Evolutionary conservation across 2,888 invertebrate species (phyloP).

Genomic region (Monochamus alternatus): DNA sequence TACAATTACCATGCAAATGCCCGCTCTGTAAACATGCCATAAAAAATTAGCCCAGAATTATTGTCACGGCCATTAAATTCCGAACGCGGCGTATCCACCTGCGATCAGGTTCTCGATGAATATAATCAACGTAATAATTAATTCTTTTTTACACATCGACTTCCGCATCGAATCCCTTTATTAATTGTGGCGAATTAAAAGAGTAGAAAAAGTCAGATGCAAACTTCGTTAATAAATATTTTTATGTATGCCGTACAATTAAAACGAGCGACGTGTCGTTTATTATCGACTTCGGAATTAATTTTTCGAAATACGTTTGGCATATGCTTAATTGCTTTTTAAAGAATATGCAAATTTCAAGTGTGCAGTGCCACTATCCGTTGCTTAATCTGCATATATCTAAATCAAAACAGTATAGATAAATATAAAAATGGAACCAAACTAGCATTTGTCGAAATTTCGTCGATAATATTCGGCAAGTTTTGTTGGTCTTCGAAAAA

Average conservation of each 20-base stretch:
- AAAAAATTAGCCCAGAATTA: constrained; percentile 24
- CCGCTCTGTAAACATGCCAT: constrained; percentile 25
- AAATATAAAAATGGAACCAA: too few species aligned
- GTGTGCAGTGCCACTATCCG: too few species aligned
- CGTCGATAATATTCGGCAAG: too few species aligned
- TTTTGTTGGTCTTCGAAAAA: too few species aligned
- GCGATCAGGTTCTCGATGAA: constrained; percentile 28
- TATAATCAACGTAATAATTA: constrained; percentile 36
- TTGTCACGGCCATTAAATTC: constrained; percentile 26
- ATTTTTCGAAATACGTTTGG: constrained; percentile 2
- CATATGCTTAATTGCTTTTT: too few species aligned
- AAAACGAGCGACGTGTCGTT: neutral
- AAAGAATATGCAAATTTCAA: too few species aligned
- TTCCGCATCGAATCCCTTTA: constrained; percentile 30
- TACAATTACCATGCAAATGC: constrained; percentile 9
- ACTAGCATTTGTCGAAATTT: too few species aligned
- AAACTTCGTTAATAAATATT: constrained; percentile 26
- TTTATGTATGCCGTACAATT: constrained; percentile 7
- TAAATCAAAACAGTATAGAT: too few species aligned
- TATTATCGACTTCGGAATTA: constrained; percentile 7
- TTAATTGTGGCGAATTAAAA: constrained; percentile 30
- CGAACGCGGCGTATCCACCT: constrained; percentile 27
- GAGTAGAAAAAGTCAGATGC: constrained; percentile 16
- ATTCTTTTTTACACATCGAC: constrained; percentile 35
- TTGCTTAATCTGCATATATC: too few species aligned